Evolutionary conservation across 2,113 vertebrate genomes (phyloP).

Genomic region (Pantherophis guttatus): DNA sequence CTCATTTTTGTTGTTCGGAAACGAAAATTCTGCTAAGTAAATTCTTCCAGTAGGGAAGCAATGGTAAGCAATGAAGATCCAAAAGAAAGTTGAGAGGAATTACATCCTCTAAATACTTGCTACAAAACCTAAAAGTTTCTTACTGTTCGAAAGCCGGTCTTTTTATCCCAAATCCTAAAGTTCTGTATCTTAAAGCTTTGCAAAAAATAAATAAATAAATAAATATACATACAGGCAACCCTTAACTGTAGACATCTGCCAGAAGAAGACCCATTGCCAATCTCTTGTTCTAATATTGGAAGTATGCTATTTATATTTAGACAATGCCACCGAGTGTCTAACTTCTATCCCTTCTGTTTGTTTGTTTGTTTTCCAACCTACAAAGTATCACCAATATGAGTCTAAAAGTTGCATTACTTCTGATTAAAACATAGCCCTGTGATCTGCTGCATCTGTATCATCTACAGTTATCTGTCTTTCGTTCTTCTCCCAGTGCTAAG

Average conservation of each 20-base stretch:
- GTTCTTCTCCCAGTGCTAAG: neutral
- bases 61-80: neutral
- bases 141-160: neutral
- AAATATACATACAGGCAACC: neutral
- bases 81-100: fast-evolving
- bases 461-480: neutral
- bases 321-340: neutral
- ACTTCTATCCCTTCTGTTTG: neutral
- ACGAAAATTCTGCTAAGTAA: neutral
- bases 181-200: neutral
- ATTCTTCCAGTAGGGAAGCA: neutral
- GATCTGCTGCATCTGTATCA: neutral
- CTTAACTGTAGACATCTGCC: neutral
- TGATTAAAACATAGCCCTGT: neutral
- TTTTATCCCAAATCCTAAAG: neutral
- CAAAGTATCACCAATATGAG: neutral
- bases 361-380: neutral
- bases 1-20: neutral
- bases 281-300: neutral
- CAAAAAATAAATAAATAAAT: neutral
- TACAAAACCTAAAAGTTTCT: neutral
- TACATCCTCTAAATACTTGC: neutral
- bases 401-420: neutral
- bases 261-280: neutral
- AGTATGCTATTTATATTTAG: neutral